A percentile compares a stretch with the other conserved stretches of the same genome.
Evolutionary conservation across 1,140 invertebrate genomes (phyloP).

Genomic region (Sycophaga agraensis): DNA sequence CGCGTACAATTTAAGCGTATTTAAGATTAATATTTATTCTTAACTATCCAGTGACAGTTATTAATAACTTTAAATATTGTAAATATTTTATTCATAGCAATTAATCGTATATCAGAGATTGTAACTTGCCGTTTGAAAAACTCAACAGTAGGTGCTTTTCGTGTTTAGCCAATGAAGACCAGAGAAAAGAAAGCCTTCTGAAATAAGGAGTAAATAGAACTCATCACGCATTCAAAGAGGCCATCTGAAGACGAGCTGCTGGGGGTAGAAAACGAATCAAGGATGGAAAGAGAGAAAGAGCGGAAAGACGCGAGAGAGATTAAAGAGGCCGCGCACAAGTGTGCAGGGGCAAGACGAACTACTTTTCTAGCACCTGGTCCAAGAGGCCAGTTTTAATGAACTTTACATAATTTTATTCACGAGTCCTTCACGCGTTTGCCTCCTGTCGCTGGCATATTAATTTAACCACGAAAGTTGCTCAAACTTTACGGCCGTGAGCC

Average conservation of each 20-base stretch:
- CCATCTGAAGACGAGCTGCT: not conserved
- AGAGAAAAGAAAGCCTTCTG: too few relatives aligned
- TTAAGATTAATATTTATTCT: too few relatives aligned
- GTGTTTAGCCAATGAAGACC: too few relatives aligned
- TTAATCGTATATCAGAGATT: too few relatives aligned
- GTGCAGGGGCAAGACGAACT: not conserved
- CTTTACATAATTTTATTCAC: conserved; percentile 42
- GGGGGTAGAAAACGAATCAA: not conserved
- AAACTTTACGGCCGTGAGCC: conserved; percentile 10
- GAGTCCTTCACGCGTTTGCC: conserved; percentile 34
- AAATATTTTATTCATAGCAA: too few relatives aligned
- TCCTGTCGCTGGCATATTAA: conserved; percentile 35
- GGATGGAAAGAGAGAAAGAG: not conserved
- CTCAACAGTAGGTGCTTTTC: too few relatives aligned
- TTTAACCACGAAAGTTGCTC: conserved; percentile 29
- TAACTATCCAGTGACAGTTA: too few relatives aligned
- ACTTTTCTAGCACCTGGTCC: conserved; percentile 28
- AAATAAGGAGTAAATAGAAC: not conserved
- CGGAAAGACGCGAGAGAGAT: not conserved
- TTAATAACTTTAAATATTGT: too few relatives aligned
- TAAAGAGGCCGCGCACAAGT: conserved; percentile 8
- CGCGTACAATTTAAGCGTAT: too few relatives aligned
- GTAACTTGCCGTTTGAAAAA: too few relatives aligned
- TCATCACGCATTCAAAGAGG: conserved; percentile 1
- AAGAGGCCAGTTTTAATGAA: conserved; percentile 40